These are phyloP conservation scores for Nomada flava DNA, from an alignment of 2,888 invertebrate genomes.

Conservation along the genomic window DNA sequence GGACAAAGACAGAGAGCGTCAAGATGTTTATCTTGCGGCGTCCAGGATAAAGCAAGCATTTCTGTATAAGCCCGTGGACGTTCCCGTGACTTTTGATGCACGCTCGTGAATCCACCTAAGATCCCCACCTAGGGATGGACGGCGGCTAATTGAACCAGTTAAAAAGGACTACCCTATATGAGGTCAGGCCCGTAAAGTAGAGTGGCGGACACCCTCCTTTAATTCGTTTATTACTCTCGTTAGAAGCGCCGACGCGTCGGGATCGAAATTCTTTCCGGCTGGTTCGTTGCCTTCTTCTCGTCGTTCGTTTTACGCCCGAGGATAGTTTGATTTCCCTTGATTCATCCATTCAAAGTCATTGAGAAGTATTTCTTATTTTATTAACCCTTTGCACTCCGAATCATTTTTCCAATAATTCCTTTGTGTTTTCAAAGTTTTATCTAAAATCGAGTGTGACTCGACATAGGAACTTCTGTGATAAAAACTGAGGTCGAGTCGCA, in stretches of 20 bases:
- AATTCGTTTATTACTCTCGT: conserved; percentile 74
- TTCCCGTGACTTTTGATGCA: conserved; percentile 33
- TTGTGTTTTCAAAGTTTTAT: no score
- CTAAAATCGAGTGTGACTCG: no score
- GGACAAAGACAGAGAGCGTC: conserved; percentile 44
- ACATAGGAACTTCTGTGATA: no score
- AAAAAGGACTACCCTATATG: conserved; percentile 71
- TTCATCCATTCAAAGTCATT: neutral
- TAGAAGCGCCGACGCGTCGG: conserved; percentile 57
- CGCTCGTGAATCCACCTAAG: conserved; percentile 56
- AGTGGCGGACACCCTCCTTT: conserved; percentile 63
- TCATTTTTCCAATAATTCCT: no score
- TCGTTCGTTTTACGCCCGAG: neutral
- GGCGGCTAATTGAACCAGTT: conserved; percentile 74
- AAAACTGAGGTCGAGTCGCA: no score
- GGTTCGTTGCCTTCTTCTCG: conserved; percentile 1
- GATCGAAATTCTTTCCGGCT: conserved; percentile 42
- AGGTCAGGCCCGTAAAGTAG: conserved; percentile 61
- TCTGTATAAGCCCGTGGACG: conserved; percentile 32
- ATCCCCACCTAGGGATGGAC: conserved; percentile 62
- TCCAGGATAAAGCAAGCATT: conserved; percentile 53
- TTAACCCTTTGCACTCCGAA: no score
- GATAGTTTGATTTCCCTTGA: neutral
- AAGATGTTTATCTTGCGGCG: conserved; percentile 78
- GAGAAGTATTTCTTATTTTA: no score